Evolutionary conservation across 2,888 invertebrate genomes (phyloP).

Genomic region (Taphrorychus bicolor): DNA sequence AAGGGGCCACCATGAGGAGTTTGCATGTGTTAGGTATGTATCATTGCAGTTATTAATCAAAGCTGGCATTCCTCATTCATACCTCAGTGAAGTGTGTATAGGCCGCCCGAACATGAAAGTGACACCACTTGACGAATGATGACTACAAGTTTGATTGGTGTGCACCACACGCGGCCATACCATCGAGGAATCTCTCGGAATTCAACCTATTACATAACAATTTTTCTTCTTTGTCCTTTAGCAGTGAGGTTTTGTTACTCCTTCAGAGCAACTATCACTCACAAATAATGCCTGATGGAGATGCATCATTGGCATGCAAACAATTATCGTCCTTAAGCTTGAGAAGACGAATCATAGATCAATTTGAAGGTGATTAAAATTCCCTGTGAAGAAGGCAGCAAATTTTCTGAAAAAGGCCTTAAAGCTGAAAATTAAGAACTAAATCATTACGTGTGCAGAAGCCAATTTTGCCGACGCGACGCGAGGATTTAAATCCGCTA

Average conservation of each 20-base stretch:
- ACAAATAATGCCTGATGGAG: no score
- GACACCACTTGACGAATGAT: slow-evolving; percentile 49
- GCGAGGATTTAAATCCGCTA: slow-evolving; percentile 26
- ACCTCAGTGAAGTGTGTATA: neutral
- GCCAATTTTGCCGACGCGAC: slow-evolving; percentile 26
- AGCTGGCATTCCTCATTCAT: slow-evolving; percentile 6
- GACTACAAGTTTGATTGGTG: slow-evolving; percentile 51
- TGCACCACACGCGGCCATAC: slow-evolving; percentile 43
- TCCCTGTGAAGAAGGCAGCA: no score
- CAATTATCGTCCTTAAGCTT: no score
- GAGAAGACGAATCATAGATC: no score
- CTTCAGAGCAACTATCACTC: neutral
- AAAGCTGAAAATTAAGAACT: slow-evolving; percentile 10
- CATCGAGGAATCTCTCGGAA: slow-evolving; percentile 36
- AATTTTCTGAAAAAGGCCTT: no score
- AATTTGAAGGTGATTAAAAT: no score
- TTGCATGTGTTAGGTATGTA: neutral
- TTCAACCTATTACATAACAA: slow-evolving; percentile 14
- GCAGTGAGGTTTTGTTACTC: neutral
- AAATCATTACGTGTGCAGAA: slow-evolving; percentile 15
- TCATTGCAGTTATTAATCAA: slow-evolving; percentile 15
- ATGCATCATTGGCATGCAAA: no score
- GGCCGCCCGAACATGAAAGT: slow-evolving; percentile 38
- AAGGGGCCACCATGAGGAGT: neutral
- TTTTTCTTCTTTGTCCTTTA: slow-evolving; percentile 8